Conservation (phyloP, 2,797 vertebrate genomes). For the Rhinoraja longicauda region DNA sequence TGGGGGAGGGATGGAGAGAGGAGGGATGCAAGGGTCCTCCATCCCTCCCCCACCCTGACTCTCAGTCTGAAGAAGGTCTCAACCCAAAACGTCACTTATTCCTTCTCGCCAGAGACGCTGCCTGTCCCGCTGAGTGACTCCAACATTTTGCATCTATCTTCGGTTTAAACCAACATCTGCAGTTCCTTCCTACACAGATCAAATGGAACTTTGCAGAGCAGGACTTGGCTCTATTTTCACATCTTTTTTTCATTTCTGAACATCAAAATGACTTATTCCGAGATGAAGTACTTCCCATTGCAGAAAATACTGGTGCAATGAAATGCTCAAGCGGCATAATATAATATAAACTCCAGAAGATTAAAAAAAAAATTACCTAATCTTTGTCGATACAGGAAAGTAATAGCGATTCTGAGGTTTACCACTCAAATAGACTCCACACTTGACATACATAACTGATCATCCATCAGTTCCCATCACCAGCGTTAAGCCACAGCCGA, state of each 20-base stretch:
- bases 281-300: neutral
- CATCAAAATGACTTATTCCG: neutral
- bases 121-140: no score
- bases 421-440: neutral
- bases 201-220: neutral
- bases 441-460: neutral
- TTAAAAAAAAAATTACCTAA: neutral
- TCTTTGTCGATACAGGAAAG: neutral
- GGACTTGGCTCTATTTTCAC: neutral
- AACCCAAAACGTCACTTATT: no score
- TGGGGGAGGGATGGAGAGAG: no score
- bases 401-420: slow-evolving; percentile 4
- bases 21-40: no score
- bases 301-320: neutral
- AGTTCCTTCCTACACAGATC: no score
- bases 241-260: neutral
- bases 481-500: neutral
- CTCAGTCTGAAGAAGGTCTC: no score
- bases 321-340: neutral
- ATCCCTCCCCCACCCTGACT: no score
- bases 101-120: no score
- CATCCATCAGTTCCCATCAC: neutral
- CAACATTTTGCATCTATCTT: no score
- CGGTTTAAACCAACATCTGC: no score
- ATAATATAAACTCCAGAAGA: slow-evolving; percentile 3